Base-by-base conservation (phyloP, 2,797 vertebrate genomes). In the Hozukius guyotensis region DNA sequence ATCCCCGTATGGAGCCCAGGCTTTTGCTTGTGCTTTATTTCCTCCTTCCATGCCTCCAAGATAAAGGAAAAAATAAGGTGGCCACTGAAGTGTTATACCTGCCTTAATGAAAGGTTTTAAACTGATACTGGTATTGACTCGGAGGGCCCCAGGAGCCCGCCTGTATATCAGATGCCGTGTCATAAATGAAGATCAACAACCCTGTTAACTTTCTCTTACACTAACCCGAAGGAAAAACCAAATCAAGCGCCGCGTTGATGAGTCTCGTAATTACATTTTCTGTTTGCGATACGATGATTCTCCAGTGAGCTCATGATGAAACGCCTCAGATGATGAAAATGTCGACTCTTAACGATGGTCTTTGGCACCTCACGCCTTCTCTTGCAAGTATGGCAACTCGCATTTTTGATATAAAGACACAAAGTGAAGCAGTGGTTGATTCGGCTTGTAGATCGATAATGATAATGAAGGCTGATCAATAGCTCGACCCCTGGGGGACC, bases 11-110 rank as follows among this genome's bases (percentile, higher is more conserved):
- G 89, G 92, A 92, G 88, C 82, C 12, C 25, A 87, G 89, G 90
- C 90, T 89, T 92, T 92, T 56, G 85, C 88, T 87, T 86, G 89
- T 84, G 92, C 92, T 94, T 95, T 95, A 94, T 94, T 94, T 94
- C 91, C 86, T 90, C 85, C 88, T 89, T 82, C 88, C 87, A 93
- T 52, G 92, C 91, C 86, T 84, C 78, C 29, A 65, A 94, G 94
- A 95, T 94, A 92, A 92, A 92, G 90, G 83, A 86, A 87, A 87
- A 87, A 92, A 91, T 91, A 85, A 89, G 87, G 89, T 76, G 75
- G 84, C 78, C 78, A 75, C 69, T 93, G 90, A 90, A 94, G 90
- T 90, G 91, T 91, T 91, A 80, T 88, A 89, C 88, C 91, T 85
- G 8, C 87, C 86, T 81, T 92, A 94, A 92, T 93, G 91, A 93